A percentile compares a stretch with the other conserved stretches of the same genome.
These are phyloP conservation scores for Chionodraco myersi DNA, from an alignment of 2,113 vertebrate genomes.

Conservation along the genomic window DNA sequence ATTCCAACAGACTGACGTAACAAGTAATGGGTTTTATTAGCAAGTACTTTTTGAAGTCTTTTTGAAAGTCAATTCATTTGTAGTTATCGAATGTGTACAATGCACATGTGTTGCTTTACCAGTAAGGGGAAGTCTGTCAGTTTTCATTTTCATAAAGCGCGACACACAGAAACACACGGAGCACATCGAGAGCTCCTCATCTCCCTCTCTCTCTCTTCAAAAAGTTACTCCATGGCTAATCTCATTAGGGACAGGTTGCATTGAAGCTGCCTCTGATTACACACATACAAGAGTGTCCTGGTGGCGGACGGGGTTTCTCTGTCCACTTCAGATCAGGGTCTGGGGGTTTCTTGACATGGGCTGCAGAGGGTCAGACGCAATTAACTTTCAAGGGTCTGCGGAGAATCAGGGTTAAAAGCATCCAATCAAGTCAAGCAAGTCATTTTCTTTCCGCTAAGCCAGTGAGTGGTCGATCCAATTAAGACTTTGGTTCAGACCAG, in stretches of 20 bases:
- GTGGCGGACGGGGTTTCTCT: slow-evolving; percentile 45
- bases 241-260: slow-evolving; percentile 69
- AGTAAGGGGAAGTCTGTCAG: too few species aligned
- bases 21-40: too few species aligned
- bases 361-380: slow-evolving; percentile 62
- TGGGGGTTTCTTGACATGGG: slow-evolving; percentile 56
- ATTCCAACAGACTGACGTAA: too few species aligned
- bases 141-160: not conserved
- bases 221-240: slow-evolving; percentile 67
- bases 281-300: slow-evolving; percentile 52
- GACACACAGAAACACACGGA: slow-evolving; percentile 54
- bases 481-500: slow-evolving; percentile 55
- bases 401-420: slow-evolving; percentile 67
- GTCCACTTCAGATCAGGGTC: slow-evolving; percentile 58
- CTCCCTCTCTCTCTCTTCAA: slow-evolving; percentile 33
- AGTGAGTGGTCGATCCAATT: slow-evolving; percentile 73
- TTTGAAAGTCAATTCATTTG: too few species aligned
- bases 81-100: too few species aligned
- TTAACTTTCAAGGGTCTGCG: slow-evolving; percentile 66
- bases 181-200: slow-evolving; percentile 64
- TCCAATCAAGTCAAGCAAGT: slow-evolving; percentile 68
- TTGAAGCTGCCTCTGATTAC: slow-evolving; percentile 55
- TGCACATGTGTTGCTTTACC: too few species aligned
- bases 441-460: slow-evolving; percentile 59
- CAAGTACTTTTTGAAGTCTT: too few species aligned